Evolutionary conservation across 1,140 invertebrate species (phyloP).

Genomic region (Caenorhabditis brenneri): DNA sequence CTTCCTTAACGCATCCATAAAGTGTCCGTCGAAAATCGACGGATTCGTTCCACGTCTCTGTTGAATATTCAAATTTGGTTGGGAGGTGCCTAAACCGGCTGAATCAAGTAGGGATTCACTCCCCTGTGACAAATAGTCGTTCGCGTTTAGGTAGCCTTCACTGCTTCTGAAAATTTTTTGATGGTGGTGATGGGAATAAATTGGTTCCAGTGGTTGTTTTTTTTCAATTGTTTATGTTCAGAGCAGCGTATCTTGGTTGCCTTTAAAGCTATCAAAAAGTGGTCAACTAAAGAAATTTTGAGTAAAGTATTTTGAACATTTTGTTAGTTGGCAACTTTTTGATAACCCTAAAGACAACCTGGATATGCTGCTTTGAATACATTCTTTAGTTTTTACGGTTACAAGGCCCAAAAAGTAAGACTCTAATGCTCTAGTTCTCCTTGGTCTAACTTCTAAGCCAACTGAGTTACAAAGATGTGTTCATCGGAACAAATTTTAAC

Average conservation of each 20-base stretch:
- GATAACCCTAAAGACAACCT: no score
- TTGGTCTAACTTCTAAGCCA: no score
- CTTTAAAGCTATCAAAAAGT: no score
- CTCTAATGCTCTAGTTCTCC: no score
- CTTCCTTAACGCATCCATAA: not conserved
- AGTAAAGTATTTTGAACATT: no score
- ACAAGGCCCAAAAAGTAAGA: not conserved
- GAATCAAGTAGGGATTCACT: not conserved
- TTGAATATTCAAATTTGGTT: not conserved
- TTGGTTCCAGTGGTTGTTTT: not conserved
- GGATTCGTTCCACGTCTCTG: slow-evolving; percentile 16
- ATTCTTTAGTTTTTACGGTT: not conserved
- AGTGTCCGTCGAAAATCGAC: not conserved
- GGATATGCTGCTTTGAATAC: not conserved
- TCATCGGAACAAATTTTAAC: no score
- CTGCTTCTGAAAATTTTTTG: not conserved
- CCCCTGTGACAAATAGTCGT: not conserved
- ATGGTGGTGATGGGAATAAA: not conserved
- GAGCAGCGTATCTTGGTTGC: no score
- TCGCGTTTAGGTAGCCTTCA: not conserved
- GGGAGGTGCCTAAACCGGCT: not conserved
- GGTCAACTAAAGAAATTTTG: no score
- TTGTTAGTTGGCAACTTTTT: no score
- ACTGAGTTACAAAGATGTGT: no score
- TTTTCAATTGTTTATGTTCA: no score